Percentiles rank a stretch among this genome's conserved stretches.
Evolutionary conservation across 2,797 vertebrate species (phyloP).

Genomic region (Dendrocincla fuliginosa): DNA sequence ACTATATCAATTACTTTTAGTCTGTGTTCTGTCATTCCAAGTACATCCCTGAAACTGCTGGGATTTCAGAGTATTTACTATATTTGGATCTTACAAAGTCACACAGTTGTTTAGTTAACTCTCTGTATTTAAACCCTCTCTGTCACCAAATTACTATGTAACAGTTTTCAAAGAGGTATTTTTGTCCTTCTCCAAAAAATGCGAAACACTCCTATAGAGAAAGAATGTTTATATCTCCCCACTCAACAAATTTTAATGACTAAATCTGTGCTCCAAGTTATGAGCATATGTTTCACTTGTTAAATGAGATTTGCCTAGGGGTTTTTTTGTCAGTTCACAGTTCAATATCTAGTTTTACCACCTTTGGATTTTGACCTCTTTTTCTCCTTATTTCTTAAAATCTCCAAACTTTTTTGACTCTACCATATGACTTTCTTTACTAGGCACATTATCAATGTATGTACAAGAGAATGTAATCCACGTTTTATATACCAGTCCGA

Average conservation of each 20-base stretch:
- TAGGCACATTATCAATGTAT: background rate
- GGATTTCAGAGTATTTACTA: background rate
- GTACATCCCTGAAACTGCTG: background rate
- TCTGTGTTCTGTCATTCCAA: background rate
- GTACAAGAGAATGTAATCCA: background rate
- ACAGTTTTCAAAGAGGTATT: background rate
- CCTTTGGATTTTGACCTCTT: background rate
- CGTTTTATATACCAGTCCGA: background rate
- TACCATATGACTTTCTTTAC: background rate
- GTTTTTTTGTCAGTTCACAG: fast-evolving
- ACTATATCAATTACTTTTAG: background rate
- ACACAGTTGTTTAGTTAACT: background rate
- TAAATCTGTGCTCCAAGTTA: background rate
- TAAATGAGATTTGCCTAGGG: background rate
- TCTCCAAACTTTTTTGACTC: background rate
- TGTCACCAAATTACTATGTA: background rate
- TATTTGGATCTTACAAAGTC: background rate
- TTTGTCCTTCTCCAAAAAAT: background rate
- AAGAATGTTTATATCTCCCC: background rate
- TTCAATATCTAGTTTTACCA: background rate
- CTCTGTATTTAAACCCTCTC: background rate
- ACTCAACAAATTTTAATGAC: background rate
- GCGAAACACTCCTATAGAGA: background rate
- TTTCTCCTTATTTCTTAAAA: background rate
- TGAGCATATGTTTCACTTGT: background rate